A percentile compares a stretch with the other conserved stretches of the same genome.
phyloP scores from a whole-genome alignment of 2,797 vertebrate species.

The Momotus momota region DNA sequence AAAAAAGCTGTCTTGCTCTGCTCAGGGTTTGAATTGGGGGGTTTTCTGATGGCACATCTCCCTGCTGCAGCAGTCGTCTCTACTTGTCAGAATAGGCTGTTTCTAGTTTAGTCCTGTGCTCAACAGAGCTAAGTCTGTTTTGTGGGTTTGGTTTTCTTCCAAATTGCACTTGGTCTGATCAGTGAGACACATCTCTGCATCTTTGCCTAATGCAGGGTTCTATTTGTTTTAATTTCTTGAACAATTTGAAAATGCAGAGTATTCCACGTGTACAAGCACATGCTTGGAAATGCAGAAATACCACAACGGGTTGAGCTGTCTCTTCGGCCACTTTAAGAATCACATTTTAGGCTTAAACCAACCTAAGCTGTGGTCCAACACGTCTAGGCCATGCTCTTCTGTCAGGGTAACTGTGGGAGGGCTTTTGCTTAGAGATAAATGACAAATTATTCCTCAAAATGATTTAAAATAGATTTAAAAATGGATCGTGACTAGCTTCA shows the following conservation, averaged over 20 bases:
- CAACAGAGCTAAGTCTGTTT: not conserved
- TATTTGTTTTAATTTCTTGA: conserved; percentile 27
- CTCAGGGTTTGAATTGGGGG: not conserved
- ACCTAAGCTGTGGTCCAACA: not conserved
- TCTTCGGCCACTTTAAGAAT: not conserved
- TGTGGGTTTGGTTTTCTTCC: not conserved
- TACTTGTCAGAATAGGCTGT: not conserved
- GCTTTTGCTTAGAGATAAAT: not conserved
- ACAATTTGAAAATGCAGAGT: not conserved
- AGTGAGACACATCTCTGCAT: not conserved
- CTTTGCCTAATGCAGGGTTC: not conserved
- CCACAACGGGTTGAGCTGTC: not conserved
- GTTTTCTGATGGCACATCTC: not conserved
- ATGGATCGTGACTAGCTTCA: not conserved
- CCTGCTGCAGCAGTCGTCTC: not conserved
- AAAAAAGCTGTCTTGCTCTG: not conserved
- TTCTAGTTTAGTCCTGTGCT: conserved; percentile 10
- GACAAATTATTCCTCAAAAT: not conserved
- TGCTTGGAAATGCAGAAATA: not conserved
- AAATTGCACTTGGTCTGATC: conserved; percentile 7
- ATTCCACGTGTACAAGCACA: not conserved
- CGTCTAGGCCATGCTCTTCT: not conserved
- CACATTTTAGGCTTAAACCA: not conserved
- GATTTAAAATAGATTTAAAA: not conserved
- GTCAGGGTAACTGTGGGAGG: not conserved